Conservation (phyloP, 2,113 vertebrate species). For the Actenoides hombroni region DNA sequence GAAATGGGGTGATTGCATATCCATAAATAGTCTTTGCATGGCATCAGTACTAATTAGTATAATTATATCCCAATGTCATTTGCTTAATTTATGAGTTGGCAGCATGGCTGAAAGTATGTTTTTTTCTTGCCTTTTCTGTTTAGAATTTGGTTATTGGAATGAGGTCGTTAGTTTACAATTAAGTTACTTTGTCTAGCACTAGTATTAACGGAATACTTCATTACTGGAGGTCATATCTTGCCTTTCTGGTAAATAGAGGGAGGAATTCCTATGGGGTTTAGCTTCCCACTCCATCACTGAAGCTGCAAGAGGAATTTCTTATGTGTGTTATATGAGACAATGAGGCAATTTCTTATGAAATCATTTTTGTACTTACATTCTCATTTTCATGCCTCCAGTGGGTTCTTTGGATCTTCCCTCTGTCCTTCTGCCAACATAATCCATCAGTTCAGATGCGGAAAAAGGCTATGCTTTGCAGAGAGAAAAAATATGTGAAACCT, state of each 20-base stretch:
- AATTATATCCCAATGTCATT: constrained; percentile 73
- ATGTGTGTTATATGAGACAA: constrained; percentile 41
- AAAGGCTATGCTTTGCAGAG: neutral
- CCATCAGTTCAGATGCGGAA: neutral
- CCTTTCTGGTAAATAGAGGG: constrained; percentile 62
- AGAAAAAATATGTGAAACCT: neutral
- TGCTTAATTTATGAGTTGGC: constrained; percentile 75
- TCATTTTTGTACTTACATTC: neutral
- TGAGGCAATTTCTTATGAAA: constrained; percentile 29
- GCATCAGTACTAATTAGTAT: constrained; percentile 72
- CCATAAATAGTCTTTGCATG: constrained; percentile 65
- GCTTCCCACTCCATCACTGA: constrained; percentile 60
- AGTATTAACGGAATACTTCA: constrained; percentile 73
- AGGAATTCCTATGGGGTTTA: constrained; percentile 54
- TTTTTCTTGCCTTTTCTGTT: constrained; percentile 66
- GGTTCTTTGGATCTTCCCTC: neutral
- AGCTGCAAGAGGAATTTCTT: constrained; percentile 63
- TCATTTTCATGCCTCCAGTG: neutral
- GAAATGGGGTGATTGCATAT: constrained; percentile 49
- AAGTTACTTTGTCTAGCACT: constrained; percentile 69
- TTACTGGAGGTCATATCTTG: constrained; percentile 53
- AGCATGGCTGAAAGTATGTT: constrained; percentile 57
- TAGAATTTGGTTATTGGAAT: constrained; percentile 72
- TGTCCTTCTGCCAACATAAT: neutral
- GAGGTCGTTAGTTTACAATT: constrained; percentile 74